Percentiles rank a stretch among this genome's conserved stretches.
Evolutionary conservation across 2,888 invertebrate genomes (phyloP).

Genomic region (Ashinkailepas kermadecensis): DNA sequence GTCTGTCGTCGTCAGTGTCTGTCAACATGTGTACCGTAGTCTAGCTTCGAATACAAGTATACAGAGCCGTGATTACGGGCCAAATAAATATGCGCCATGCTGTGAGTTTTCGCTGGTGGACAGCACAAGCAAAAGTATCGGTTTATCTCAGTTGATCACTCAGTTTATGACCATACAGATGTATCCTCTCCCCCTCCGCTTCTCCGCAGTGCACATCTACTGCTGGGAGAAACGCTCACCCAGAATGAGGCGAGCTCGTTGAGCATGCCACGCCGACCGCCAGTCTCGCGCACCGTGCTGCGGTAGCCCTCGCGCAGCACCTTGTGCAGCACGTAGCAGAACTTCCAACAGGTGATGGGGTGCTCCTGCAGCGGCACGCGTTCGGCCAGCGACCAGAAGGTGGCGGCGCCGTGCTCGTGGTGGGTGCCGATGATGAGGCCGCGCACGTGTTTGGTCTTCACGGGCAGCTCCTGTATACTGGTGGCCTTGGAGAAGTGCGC

Average conservation of each 20-base stretch:
- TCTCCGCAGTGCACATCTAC: too few species aligned
- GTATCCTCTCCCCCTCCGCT: too few species aligned
- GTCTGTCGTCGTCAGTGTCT: too few species aligned
- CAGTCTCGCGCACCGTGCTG: conserved; percentile 75
- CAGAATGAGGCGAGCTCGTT: conserved; percentile 84
- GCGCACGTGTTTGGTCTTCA: conserved; percentile 53
- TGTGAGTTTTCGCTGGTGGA: too few species aligned
- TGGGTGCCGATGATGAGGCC: conserved; percentile 39
- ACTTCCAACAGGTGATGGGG: conserved; percentile 88
- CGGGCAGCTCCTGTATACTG: conserved; percentile 48
- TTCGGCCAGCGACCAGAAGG: conserved; percentile 32
- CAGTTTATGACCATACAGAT: too few species aligned
- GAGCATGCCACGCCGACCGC: conserved; percentile 67
- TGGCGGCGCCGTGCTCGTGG: conserved; percentile 31
- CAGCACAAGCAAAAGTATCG: too few species aligned
- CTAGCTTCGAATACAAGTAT: too few species aligned
- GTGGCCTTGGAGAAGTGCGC: conserved; percentile 60
- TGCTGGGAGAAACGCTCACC: conserved; percentile 49
- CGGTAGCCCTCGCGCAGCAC: conserved; percentile 89
- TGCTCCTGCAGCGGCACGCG: background rate
- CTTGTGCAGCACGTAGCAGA: conserved; percentile 95
- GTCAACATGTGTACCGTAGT: too few species aligned
- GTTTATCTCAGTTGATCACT: too few species aligned
- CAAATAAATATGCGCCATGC: too few species aligned
- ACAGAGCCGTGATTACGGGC: too few species aligned